Evolutionary conservation across 2,113 vertebrate genomes (phyloP).

Genomic region (Otolemur garnettii): DNA sequence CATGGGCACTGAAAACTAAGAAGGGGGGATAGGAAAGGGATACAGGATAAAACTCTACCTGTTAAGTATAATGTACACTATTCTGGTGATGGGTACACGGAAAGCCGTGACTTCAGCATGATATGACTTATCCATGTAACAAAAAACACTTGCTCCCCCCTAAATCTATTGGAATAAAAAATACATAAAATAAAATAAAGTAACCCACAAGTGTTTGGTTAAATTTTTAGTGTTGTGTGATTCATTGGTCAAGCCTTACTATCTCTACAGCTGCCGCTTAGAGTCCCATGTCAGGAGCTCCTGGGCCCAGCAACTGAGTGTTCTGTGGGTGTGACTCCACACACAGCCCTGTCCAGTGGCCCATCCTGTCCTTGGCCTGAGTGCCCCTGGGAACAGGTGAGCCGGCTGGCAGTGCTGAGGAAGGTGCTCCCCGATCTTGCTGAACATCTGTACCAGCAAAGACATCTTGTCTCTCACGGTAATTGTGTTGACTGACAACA

Average conservation of each 20-base stretch:
- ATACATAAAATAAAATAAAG: too few relatives aligned
- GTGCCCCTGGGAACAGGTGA: background rate
- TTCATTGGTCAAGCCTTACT: background rate
- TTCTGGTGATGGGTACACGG: too few relatives aligned
- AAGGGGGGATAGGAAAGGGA: too few relatives aligned
- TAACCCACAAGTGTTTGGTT: background rate
- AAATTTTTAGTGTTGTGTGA: background rate
- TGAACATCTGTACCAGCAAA: background rate
- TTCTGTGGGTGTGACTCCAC: background rate
- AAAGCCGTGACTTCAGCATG: too few relatives aligned
- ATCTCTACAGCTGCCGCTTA: background rate
- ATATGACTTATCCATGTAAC: too few relatives aligned
- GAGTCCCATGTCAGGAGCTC: background rate
- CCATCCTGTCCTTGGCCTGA: background rate
- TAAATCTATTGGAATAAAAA: too few relatives aligned
- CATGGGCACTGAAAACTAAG: too few relatives aligned
- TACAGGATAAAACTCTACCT: too few relatives aligned
- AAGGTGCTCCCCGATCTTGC: background rate
- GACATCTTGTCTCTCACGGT: background rate
- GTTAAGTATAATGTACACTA: too few relatives aligned
- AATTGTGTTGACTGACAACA: background rate
- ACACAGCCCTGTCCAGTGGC: background rate
- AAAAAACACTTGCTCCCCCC: too few relatives aligned
- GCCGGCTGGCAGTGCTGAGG: accelerated
- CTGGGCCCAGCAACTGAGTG: background rate